phyloP scores from a whole-genome alignment of 2,888 invertebrate genomes.

The Frankliniella intonsa region DNA sequence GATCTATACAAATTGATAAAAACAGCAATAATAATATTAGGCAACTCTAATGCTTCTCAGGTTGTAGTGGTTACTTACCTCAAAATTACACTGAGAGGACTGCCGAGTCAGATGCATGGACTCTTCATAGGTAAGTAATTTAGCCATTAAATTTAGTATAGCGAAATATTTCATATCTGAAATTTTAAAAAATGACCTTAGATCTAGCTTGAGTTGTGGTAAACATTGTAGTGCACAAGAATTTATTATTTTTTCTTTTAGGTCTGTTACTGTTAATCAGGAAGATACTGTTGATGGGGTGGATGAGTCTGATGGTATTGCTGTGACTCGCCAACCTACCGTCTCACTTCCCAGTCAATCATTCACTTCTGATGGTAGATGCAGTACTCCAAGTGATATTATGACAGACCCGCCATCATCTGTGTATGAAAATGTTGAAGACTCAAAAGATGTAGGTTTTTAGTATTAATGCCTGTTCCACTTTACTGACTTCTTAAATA shows the following conservation, averaged over 20 bases:
- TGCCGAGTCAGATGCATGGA: slow-evolving; percentile 89
- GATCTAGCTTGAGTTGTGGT: not conserved
- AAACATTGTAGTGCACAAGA: not conserved
- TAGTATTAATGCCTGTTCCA: not conserved
- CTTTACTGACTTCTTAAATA: not conserved
- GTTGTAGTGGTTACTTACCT: slow-evolving; percentile 72
- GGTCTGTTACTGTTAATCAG: slow-evolving; percentile 28
- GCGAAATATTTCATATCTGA: no score
- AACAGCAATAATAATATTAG: not conserved
- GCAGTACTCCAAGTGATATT: slow-evolving; percentile 7
- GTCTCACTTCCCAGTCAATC: slow-evolving; percentile 1
- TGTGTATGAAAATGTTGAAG: slow-evolving; percentile 35
- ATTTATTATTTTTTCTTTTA: slow-evolving; percentile 18
- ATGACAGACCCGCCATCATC: slow-evolving; percentile 37
- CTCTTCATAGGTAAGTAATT: slow-evolving; percentile 60
- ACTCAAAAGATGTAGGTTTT: not conserved
- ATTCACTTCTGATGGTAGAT: not conserved
- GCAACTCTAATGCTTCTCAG: slow-evolving; percentile 42
- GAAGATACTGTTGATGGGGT: slow-evolving; percentile 22
- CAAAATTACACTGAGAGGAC: slow-evolving; percentile 77
- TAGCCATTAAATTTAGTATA: slow-evolving; percentile 12
- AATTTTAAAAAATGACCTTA: no score
- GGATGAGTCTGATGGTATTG: slow-evolving; percentile 20
- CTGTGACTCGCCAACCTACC: not conserved
- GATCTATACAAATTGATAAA: not conserved